A percentile compares a stretch with the other conserved stretches of the same genome.
phyloP scores from a whole-genome alignment of 2,797 vertebrate genomes.

The Mormyrops boulengeri region DNA sequence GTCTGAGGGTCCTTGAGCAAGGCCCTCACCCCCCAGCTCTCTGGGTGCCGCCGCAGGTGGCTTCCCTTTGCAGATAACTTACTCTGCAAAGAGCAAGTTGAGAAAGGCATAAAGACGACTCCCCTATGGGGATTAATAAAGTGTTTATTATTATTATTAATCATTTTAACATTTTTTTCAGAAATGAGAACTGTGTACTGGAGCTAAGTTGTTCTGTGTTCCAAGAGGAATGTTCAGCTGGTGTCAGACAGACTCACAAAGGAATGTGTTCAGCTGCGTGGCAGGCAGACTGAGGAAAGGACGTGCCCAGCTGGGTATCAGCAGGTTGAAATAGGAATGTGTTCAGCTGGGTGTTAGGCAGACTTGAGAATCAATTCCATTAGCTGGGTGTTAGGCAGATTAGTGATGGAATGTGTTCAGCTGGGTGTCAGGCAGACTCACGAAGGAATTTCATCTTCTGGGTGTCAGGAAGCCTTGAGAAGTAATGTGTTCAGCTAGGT shows the following conservation, averaged over 20 bases:
- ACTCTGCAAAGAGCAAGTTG: too few relatives aligned
- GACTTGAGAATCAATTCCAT: neutral
- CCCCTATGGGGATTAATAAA: too few relatives aligned
- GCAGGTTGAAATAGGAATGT: neutral
- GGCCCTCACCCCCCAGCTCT: too few relatives aligned
- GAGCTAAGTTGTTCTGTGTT: neutral
- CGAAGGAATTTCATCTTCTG: neutral
- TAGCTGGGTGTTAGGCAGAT: neutral
- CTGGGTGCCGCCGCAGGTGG: too few relatives aligned
- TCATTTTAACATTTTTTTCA: neutral
- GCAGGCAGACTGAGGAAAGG: neutral
- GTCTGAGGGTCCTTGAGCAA: too few relatives aligned
- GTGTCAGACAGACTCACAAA: neutral
- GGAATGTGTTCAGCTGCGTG: neutral
- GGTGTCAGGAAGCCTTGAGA: neutral
- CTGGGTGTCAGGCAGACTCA: neutral
- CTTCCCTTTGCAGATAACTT: too few relatives aligned
- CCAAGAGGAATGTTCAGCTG: neutral
- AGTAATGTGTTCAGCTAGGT: neutral
- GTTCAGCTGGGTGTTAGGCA: neutral
- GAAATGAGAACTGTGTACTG: neutral
- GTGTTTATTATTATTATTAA: neutral
- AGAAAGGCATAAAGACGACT: too few relatives aligned
- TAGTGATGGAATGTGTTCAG: neutral
- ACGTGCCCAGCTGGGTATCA: too few relatives aligned